phyloP scores from a whole-genome alignment of 2,113 vertebrate genomes.

The Cacatua alba region DNA sequence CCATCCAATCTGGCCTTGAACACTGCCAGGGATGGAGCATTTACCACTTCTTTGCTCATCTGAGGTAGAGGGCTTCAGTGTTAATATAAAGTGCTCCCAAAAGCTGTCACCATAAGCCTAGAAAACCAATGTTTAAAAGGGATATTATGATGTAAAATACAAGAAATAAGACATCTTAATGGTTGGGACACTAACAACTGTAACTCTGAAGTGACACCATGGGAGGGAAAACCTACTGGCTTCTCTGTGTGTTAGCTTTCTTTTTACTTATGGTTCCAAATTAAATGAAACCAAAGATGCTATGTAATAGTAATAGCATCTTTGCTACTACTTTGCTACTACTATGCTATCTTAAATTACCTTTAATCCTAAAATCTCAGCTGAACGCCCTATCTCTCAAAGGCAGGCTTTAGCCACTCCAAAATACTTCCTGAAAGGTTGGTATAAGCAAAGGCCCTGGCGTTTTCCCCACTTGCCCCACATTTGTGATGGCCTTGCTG shows the following conservation, averaged over 20 bases:
- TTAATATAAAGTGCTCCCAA: neutral
- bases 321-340: neutral
- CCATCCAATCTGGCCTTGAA: neutral
- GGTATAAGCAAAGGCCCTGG: neutral
- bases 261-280: neutral
- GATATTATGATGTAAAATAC: neutral
- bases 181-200: neutral
- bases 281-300: neutral
- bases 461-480: neutral
- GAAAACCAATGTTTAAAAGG: neutral
- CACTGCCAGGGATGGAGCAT: neutral
- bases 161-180: neutral
- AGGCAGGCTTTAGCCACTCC: neutral
- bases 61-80: neutral
- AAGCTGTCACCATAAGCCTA: neutral
- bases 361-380: neutral
- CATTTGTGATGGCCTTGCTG: neutral
- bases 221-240: neutral
- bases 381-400: neutral
- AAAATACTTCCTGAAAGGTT: neutral
- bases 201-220: neutral
- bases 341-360: neutral
- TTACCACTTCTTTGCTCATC: neutral
- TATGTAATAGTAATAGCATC: neutral
- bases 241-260: neutral